Evolutionary conservation across 1,140 invertebrate genomes (phyloP), one percentile per base, ranked within the genome.

Genomic region (Tetramorium parvispinum): DNA sequence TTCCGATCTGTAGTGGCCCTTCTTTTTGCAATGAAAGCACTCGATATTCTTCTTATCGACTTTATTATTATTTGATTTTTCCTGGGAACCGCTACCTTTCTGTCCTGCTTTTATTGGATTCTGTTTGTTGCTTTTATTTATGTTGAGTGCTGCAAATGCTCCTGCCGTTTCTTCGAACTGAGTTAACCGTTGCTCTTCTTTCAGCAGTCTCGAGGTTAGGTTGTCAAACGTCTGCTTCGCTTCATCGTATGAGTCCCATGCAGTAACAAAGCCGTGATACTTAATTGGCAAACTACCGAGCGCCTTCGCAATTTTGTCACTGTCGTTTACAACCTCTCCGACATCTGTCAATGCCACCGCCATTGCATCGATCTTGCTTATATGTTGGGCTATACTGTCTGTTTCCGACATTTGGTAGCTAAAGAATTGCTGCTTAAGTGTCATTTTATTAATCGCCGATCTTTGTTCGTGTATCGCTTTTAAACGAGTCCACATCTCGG

Each of bases 211-310:
- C 3, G 57, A 0, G 0, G 57, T 59, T 24, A 59, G 11, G 21
- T 59, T 59, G 85, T 92, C 91, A 51, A 91, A 78, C 1, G 91
- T 93, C 86, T 93, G 92, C 18, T 91, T 92, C 0, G 90, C 85
- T 40, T 59, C 21, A 3, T 59, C 57, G 57, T 59, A 59, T 0
- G 57, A 59, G 6, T 59, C n/a, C 57, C n/a, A 59, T 0, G 57
- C 21, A 0, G n/a, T 59, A 0, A 59, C 21, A 8, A 27, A 59
- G 0, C 3, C 57, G n/a, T 24, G 1, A n/a, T 59, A 59, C 10
- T 11, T 59, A 3, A 3, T 0, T 11, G 57, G 57, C 10, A 59
- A 59, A 10, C 57, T 24, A 24, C 10, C 57, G n/a, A 59, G 57
- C 7, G 10, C 10, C 3, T 59, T 59, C 4, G 57, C 57, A 0